These are phyloP conservation scores for Mythimna impura DNA, from an alignment of 2,888 invertebrate species.

Conservation along the genomic window DNA sequence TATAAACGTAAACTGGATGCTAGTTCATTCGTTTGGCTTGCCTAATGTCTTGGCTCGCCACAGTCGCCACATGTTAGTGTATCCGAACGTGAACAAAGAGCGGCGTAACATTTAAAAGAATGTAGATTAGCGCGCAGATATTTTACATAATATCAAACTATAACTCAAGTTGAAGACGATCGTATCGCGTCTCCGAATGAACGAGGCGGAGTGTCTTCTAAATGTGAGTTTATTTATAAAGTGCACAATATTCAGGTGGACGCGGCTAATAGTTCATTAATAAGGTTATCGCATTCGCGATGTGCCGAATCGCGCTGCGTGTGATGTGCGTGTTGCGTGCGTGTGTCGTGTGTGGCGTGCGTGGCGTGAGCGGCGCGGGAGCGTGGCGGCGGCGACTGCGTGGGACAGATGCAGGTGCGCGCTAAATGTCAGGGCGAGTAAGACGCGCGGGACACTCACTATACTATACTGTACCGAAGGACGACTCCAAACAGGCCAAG, in stretches of 20 bases:
- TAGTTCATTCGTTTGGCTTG: slow-evolving; percentile 6
- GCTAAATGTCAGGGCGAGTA: slow-evolving; percentile 52
- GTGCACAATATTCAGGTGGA: slow-evolving; percentile 52
- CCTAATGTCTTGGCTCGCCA: neutral
- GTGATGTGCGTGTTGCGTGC: slow-evolving; percentile 22
- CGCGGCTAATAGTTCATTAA: slow-evolving; percentile 60
- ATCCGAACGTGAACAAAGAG: slow-evolving; percentile 46
- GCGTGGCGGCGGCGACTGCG: slow-evolving; percentile 15
- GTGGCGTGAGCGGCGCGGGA: slow-evolving; percentile 14
- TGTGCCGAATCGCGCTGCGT: slow-evolving; percentile 53
- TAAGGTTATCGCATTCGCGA: slow-evolving; percentile 59
- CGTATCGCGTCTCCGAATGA: slow-evolving; percentile 57
- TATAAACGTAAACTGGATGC: slow-evolving; percentile 5
- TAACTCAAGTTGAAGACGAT: slow-evolving; percentile 55
- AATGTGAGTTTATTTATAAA: slow-evolving; percentile 46
- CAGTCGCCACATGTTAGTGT: neutral
- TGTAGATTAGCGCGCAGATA: slow-evolving; percentile 56
- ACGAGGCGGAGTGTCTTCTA: slow-evolving; percentile 36
- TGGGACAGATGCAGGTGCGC: slow-evolving; percentile 39
- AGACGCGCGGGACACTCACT: slow-evolving; percentile 8
- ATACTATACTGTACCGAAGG: slow-evolving; percentile 19
- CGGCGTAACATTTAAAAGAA: slow-evolving; percentile 56
- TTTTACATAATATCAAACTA: slow-evolving; percentile 45
- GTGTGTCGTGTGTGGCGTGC: slow-evolving; percentile 11
- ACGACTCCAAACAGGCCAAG: neutral